Evolutionary conservation across 2,797 vertebrate species (phyloP).

Genomic region (Oophaga sylvatica): DNA sequence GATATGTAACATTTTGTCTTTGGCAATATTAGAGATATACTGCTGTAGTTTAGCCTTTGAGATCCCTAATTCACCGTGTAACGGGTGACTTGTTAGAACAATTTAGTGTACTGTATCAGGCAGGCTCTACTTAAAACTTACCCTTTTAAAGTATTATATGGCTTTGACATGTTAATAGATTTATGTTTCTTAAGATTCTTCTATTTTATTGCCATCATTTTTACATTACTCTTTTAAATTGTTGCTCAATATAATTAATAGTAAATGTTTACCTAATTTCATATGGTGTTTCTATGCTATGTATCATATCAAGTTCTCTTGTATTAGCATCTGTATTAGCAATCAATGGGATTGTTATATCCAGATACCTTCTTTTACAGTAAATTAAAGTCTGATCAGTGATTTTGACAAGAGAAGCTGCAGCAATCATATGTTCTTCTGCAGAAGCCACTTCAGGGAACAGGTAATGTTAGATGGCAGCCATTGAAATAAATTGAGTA

Average conservation of each 20-base stretch:
- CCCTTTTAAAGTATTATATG: constrained; percentile 11
- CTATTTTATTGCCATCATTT: not conserved
- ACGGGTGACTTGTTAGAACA: constrained; percentile 55
- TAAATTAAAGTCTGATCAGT: not conserved
- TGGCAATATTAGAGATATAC: constrained; percentile 59
- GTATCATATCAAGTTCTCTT: too few species aligned
- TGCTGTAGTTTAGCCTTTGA: constrained; percentile 55
- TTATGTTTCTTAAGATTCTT: not conserved
- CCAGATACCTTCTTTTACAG: not conserved
- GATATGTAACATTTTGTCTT: constrained; percentile 59
- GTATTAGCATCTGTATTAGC: not conserved
- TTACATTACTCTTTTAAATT: not conserved
- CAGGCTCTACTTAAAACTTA: constrained; percentile 32
- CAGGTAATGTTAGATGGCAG: not conserved
- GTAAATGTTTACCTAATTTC: constrained; percentile 3
- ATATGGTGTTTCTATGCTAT: not conserved
- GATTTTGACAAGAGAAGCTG: not conserved
- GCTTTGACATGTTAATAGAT: constrained; percentile 28
- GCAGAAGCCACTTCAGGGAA: not conserved
- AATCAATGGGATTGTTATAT: not conserved
- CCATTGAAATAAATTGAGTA: not conserved
- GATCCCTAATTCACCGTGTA: constrained; percentile 50
- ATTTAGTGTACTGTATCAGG: constrained; percentile 15
- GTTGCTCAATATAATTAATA: not conserved
- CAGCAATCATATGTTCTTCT: too few species aligned